Base-by-base conservation (phyloP, 2,797 vertebrate genomes). In the Remorina albescens region DNA sequence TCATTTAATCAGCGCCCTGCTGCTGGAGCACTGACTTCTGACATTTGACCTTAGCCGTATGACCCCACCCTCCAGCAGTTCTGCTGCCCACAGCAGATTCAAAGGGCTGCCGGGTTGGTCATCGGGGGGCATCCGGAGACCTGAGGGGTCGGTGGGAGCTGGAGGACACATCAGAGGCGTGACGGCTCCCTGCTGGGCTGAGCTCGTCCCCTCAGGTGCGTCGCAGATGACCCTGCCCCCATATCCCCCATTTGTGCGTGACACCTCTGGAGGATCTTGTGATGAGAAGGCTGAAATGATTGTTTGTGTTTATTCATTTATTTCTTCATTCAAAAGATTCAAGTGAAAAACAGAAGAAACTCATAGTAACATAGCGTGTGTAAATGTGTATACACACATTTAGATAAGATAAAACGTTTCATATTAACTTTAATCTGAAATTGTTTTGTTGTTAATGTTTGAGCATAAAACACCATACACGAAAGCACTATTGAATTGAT, bases 1-100 rank as follows among this genome's bases (percentile, higher is more conserved):
- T n/a, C 0, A 41, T 80, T 86, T 88, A 91, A 89, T 88, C 82
- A 85, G 79, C 37, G 2, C 72, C 55, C 78, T 83, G 8, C 86
- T 11, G 80, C 71, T 47, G 77, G 81, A 73, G 68, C 13, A 10
- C 69, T 78, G 86, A 82, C 86, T 37, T 82, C 18, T 71, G 73
- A 90, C 86, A 86, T 74, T 28, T 58, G 81, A 66, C 81, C 76
- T 57, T 18, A 1, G 32, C 64, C 46, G 9, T 51, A 23, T 25
- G 69, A 85, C 72, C 82, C 72, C n/a, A 3, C 75, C 86, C 86
- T 81, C 46, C 39, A 74, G 83, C 88, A 51, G 62, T 63, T 47
- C 53, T 34, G 26, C 47, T 5, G 16, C 67, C 70, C 42, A 5
- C 21, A 47, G 58, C 50, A 13, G 60, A 85, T 69, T 86, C 76